Evolutionary conservation across 1,140 invertebrate genomes (phyloP).

Genomic region (Papilio helenus): DNA sequence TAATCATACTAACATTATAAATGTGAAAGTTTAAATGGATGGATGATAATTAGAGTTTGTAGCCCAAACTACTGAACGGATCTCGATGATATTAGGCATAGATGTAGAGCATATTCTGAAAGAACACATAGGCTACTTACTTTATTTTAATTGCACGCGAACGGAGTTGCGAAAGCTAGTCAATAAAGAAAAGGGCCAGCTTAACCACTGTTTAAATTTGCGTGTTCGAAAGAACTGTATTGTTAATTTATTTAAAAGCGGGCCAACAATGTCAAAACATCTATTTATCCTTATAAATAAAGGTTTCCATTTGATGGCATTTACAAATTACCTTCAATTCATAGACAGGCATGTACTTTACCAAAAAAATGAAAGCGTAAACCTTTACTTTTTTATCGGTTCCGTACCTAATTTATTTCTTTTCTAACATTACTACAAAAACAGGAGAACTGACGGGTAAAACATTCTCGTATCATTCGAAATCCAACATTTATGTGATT

Average conservation of each 20-base stretch:
- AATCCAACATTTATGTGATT: not conserved
- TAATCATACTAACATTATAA: too few relatives aligned
- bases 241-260: not conserved
- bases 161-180: too few relatives aligned
- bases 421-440: not conserved
- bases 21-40: too few relatives aligned
- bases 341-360: not conserved
- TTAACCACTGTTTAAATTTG: not conserved
- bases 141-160: too few relatives aligned
- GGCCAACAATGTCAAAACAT: not conserved
- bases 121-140: too few relatives aligned
- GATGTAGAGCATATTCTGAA: too few relatives aligned
- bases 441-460: too few relatives aligned
- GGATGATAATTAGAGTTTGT: too few relatives aligned
- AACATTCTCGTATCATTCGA: not conserved
- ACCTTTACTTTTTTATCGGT: not conserved
- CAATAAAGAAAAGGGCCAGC: too few relatives aligned
- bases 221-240: not conserved
- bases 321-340: not conserved
- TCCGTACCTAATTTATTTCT: not conserved
- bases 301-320: not conserved
- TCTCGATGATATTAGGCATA: too few relatives aligned
- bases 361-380: not conserved
- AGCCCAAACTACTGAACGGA: too few relatives aligned
- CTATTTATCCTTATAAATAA: constrained; percentile 6